Percentiles rank a stretch among this genome's conserved stretches.
phyloP scores from a whole-genome alignment of 2,113 vertebrate genomes.

The Varanus komodoensis region DNA sequence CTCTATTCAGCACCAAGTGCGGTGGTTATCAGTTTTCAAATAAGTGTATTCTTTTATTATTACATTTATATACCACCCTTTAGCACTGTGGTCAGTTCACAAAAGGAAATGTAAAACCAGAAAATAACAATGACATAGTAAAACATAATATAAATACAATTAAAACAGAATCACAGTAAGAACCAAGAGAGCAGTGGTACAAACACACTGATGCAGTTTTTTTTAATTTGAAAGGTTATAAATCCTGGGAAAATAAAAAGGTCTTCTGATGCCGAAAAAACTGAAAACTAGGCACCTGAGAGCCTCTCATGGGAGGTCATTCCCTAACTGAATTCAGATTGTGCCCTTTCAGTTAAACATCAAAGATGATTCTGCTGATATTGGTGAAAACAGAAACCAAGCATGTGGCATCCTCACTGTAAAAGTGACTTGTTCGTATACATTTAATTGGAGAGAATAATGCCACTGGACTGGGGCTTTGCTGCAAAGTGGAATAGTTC shows the following conservation, averaged over 20 bases:
- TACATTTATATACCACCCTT: too few species aligned
- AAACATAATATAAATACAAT: too few species aligned
- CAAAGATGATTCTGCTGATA: not conserved
- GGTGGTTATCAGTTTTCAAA: not conserved
- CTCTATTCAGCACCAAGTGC: not conserved
- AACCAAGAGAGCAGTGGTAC: too few species aligned
- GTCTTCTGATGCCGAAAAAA: not conserved
- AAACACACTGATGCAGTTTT: too few species aligned
- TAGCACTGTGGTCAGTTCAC: too few species aligned
- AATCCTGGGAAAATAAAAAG: not conserved
- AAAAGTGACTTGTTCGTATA: not conserved
- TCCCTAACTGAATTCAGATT: too few species aligned
- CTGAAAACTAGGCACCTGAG: too few species aligned
- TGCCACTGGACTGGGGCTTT: not conserved
- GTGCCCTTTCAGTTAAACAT: not conserved
- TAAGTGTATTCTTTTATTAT: not conserved
- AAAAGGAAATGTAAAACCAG: too few species aligned
- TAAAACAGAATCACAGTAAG: too few species aligned
- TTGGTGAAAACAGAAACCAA: not conserved
- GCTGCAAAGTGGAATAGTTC: not conserved
- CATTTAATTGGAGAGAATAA: not conserved
- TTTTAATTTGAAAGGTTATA: too few species aligned
- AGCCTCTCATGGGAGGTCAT: too few species aligned
- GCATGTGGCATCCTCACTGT: not conserved
- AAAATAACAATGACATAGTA: too few species aligned